Conservation (phyloP, 2,888 invertebrate genomes). For the Drosophila suboccidentalis region DNA sequence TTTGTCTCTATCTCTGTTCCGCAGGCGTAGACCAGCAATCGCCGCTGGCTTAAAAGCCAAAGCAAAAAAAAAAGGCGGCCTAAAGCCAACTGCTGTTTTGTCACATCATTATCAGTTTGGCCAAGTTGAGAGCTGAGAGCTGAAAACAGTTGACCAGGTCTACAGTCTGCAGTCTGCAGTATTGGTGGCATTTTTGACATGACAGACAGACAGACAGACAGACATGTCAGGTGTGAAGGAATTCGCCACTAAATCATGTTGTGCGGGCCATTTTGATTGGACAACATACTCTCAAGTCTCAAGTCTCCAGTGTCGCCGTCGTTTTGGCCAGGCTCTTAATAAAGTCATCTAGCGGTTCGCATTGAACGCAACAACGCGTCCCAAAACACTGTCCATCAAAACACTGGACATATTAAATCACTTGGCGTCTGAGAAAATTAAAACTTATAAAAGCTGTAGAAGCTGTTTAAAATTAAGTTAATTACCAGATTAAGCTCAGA, state of each 20-base stretch:
- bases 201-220: constrained; percentile 67
- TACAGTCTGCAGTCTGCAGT: constrained; percentile 30
- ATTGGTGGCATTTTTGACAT: constrained; percentile 81
- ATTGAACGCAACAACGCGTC: constrained; percentile 6
- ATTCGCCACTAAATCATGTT: constrained; percentile 80
- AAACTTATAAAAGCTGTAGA: not conserved
- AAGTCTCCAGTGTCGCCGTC: constrained; percentile 19
- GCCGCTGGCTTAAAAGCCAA: constrained; percentile 30
- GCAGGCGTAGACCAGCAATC: constrained; percentile 35
- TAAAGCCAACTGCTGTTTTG: constrained; percentile 77
- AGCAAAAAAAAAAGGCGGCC: constrained; percentile 30
- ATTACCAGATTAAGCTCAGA: too few relatives aligned
- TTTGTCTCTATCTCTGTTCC: not conserved
- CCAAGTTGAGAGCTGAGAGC: constrained; percentile 8
- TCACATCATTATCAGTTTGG: constrained; percentile 78
- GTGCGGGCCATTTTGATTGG: constrained; percentile 75
- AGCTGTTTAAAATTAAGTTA: not conserved
- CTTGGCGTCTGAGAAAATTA: too few relatives aligned
- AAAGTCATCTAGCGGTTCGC: constrained; percentile 74
- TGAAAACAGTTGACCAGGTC: constrained; percentile 11
- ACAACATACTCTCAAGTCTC: constrained; percentile 37
- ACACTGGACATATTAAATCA: too few relatives aligned
- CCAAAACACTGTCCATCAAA: constrained; percentile 52
- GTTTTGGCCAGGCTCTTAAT: constrained; percentile 60
- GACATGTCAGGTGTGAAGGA: constrained; percentile 76